Base-by-base conservation (phyloP, 1,140 invertebrate genomes). In the Zaprionus ghesquierei region DNA sequence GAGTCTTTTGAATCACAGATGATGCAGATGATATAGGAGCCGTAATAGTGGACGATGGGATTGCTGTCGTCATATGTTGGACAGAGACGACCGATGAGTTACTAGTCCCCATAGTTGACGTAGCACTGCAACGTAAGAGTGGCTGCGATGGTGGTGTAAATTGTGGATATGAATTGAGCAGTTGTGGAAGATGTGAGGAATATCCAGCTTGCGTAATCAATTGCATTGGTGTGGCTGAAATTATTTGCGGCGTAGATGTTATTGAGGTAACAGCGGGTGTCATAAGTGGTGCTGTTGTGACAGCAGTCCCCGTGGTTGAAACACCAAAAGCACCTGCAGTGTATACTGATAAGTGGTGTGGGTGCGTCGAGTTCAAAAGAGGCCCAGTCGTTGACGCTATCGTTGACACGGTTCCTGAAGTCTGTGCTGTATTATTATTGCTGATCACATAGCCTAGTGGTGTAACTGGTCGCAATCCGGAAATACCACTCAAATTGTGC, bases 1-100 rank as follows among this genome's bases (percentile, higher is more conserved):
- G 93, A 15, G 92, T 89, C 73, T 85, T 70, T 91, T 93, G 75
- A 62, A 92, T 92, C 84, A 81, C 93, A 91, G 90, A 72, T 33
- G 69, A 68, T 49, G 66, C 49, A 10, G 81, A 64, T 38, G 64
- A 61, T 59, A 74, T 55, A 5, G 80, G 63, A 46, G 75, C 9
- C 1, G 65, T 51, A 58, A 71, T 65, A 15, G 78, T 51, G 10
- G 77, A 55, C 31, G 79, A 58, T 51, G 81, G 64, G 23, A 66
- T 58, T 23, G 77, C 69, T 51, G 76, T 78, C 33, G 66, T 60
- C 60, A 73, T 64, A 61, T 73, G 87, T 70, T 78, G 82, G 35
- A 89, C 68, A 65, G 72, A 69, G 38, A 79, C 71, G 13, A 81
- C 69, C 23, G 86, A 58, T 4, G 51, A 55, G 18, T 60, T 61